phyloP scores from a whole-genome alignment of 2,113 vertebrate species.

The Perca fluviatilis region DNA sequence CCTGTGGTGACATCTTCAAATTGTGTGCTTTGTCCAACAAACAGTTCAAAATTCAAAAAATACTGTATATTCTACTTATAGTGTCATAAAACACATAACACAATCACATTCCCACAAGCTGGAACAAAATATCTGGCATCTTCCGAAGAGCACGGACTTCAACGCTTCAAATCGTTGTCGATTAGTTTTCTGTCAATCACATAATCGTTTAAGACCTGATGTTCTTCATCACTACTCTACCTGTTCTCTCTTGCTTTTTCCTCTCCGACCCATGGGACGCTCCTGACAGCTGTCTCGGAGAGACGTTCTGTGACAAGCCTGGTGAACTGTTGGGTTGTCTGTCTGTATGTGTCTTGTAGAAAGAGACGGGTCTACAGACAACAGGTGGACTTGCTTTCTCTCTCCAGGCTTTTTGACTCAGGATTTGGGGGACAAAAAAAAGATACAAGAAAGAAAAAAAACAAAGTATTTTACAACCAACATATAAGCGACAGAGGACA shows the following conservation, averaged over 20 bases:
- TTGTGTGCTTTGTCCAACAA: background rate
- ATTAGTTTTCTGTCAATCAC: conserved; percentile 12
- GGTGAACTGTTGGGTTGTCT: conserved; percentile 26
- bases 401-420: conserved; percentile 21
- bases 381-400: conserved; percentile 34
- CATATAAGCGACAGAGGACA: background rate
- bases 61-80: background rate
- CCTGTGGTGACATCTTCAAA: background rate
- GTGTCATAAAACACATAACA: background rate
- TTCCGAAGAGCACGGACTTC: background rate
- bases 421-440: background rate
- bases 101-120: background rate
- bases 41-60: background rate
- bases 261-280: conserved; percentile 4
- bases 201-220: accelerated
- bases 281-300: conserved; percentile 34
- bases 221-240: background rate
- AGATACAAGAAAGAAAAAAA: background rate
- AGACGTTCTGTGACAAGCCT: conserved; percentile 34
- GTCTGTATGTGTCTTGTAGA: conserved; percentile 17
- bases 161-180: background rate
- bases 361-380: conserved; percentile 30
- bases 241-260: background rate
- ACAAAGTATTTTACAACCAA: background rate
- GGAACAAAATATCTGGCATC: background rate